Base-by-base conservation (phyloP, 2,797 vertebrate species). In the Sternarchorhynchus goeldii region DNA sequence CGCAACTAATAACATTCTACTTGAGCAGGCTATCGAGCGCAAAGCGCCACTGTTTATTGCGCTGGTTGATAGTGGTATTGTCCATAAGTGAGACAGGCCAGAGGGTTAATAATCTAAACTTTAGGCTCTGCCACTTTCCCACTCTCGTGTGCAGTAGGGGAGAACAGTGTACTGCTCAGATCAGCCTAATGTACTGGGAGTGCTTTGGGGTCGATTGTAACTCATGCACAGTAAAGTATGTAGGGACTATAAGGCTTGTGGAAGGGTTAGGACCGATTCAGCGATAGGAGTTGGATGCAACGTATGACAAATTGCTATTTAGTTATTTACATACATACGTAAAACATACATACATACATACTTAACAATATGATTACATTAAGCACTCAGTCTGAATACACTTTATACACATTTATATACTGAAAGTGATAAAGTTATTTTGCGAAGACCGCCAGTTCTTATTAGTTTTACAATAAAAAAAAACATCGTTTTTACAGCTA, bases 1-100 rank as follows among this genome's bases (percentile, higher is more conserved):
- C 91, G 88, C 85, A 91, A 93, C 92, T 93, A 94, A 94, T 94
- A 92, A 91, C 92, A 90, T 92, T 91, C 85, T 91, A 92, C 88
- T 91, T 88, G 89, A 93, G 91, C 91, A 91, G 90, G 90, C 91
- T 90, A 91, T 91, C 87, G 89, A 87, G 88, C 85, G 88, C 86
- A 88, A 85, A 87, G 84, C 80, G 63, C 80, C 65, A 82, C 86
- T 29, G 78, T 78, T 85, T 84, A 81, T 78, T 78, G 89, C 86
- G 79, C 81, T 88, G 77, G 82, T 83, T 76, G 81, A 73, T 80
- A 39, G 39, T 58, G 56, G 77, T 57, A 71, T 66, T 69, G 78
- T 83, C 75, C 81, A 50, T 79, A 82, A 74, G 80, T 81, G 80
- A 75, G 72, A 53, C 34, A 80, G 78, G 78, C 76, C 83, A 83